phyloP scores from a whole-genome alignment of 2,888 invertebrate genomes.

The Limnephilus rhombicus region DNA sequence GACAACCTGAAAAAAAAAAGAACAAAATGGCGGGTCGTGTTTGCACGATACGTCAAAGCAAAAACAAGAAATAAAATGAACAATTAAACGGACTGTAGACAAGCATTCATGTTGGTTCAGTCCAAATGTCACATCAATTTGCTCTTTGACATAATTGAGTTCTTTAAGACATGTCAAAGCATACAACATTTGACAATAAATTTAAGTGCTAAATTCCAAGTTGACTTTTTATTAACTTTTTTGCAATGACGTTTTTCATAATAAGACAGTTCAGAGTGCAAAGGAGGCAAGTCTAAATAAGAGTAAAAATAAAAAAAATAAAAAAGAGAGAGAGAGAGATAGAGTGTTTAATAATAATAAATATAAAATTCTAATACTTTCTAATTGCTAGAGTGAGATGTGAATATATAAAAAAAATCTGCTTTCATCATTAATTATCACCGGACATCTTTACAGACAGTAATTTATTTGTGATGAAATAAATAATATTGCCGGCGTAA shows the following conservation, averaged over 20 bases:
- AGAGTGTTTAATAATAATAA: not conserved
- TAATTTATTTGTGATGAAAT: not conserved
- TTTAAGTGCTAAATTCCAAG: not conserved
- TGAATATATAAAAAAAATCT: not conserved
- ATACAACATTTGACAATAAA: not conserved
- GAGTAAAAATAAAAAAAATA: not conserved
- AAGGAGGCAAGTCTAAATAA: slow-evolving; percentile 3
- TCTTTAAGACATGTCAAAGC: not conserved
- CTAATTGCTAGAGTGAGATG: not conserved
- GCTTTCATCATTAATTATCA: not conserved
- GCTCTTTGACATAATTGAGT: not conserved
- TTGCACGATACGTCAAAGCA: not conserved
- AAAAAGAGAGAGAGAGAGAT: not conserved
- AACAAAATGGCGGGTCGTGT: slow-evolving; percentile 6
- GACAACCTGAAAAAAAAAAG: slow-evolving; percentile 21
- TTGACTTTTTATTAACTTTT: not conserved
- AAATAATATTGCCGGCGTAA: not conserved
- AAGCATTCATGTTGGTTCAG: not conserved
- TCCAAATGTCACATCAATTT: not conserved
- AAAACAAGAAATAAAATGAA: not conserved
- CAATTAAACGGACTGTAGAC: not conserved
- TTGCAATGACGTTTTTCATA: not conserved
- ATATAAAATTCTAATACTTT: not conserved
- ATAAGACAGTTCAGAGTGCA: slow-evolving; percentile 23
- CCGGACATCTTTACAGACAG: not conserved